A percentile compares a stretch with the other conserved stretches of the same genome.
phyloP scores from a whole-genome alignment of 2,113 vertebrate species.

The Gasterosteus nipponicus region DNA sequence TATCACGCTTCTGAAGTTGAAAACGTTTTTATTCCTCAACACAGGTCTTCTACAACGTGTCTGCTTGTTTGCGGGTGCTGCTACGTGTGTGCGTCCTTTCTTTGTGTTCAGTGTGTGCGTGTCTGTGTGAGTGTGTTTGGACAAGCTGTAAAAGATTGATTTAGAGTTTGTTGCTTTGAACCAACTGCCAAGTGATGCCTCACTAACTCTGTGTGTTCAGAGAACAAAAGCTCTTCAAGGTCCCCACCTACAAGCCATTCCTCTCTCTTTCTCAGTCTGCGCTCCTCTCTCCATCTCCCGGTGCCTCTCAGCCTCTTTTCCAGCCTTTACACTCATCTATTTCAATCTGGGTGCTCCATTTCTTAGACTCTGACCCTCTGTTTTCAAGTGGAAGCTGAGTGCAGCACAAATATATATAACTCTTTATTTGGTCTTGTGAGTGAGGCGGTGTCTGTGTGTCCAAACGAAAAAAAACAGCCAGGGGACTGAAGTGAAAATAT shows the following conservation, averaged over 20 bases:
- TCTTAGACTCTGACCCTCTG: slow-evolving; percentile 41
- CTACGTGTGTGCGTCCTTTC: slow-evolving; percentile 23
- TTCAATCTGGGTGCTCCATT: slow-evolving; percentile 58
- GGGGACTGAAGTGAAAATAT: slow-evolving; percentile 31
- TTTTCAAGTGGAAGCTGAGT: slow-evolving; percentile 51
- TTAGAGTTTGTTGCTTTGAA: slow-evolving; percentile 74
- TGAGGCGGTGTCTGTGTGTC: slow-evolving; percentile 1
- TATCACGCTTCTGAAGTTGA: slow-evolving; percentile 25
- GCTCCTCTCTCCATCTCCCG: slow-evolving; percentile 40
- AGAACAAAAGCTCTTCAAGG: slow-evolving; percentile 70
- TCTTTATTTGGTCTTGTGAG: slow-evolving; percentile 40
- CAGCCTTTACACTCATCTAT: slow-evolving; percentile 61
- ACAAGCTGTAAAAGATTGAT: slow-evolving; percentile 77
- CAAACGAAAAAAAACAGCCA: slow-evolving; percentile 48
- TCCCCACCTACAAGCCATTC: slow-evolving; percentile 61
- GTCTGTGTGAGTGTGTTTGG: slow-evolving; percentile 56
- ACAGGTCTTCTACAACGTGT: slow-evolving; percentile 47
- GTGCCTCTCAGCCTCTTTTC: slow-evolving; percentile 49
- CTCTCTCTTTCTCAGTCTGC: slow-evolving; percentile 43
- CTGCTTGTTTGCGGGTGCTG: slow-evolving; percentile 29
- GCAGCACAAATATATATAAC: slow-evolving; percentile 32
- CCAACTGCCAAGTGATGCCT: slow-evolving; percentile 71
- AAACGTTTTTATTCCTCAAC: slow-evolving; percentile 35
- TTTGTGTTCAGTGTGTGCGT: background rate
- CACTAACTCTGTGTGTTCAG: slow-evolving; percentile 55